These are phyloP conservation scores for Meghimatium bilineatum DNA, from an alignment of 2,888 invertebrate species.

Conservation along the genomic window DNA sequence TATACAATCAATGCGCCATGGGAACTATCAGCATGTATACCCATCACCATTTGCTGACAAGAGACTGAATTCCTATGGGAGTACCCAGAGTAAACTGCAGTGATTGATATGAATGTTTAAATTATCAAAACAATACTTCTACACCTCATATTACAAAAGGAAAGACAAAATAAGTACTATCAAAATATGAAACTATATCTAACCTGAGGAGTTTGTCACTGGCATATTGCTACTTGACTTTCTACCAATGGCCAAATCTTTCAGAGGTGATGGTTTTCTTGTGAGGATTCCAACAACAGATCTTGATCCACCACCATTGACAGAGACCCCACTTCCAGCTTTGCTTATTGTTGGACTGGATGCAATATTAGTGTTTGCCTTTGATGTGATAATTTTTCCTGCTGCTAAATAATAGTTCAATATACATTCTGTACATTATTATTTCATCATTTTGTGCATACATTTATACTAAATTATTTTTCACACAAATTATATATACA, in stretches of 20 bases:
- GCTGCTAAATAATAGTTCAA: constrained; percentile 1
- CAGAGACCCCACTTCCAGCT: neutral
- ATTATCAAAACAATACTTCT: too few relatives aligned
- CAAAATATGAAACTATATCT: neutral
- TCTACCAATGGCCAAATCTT: constrained; percentile 36
- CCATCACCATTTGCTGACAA: too few relatives aligned
- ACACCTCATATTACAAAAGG: too few relatives aligned
- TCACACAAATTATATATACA: too few relatives aligned
- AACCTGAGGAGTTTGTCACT: constrained; percentile 33
- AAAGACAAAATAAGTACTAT: too few relatives aligned
- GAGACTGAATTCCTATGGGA: too few relatives aligned
- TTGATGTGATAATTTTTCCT: neutral
- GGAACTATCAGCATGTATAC: too few relatives aligned
- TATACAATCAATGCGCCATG: too few relatives aligned
- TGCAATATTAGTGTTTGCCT: constrained; percentile 5
- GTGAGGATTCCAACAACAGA: constrained; percentile 35
- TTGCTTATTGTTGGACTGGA: neutral
- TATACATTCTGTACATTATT: neutral
- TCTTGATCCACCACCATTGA: constrained; percentile 3
- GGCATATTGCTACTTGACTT: constrained; percentile 22
- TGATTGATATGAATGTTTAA: too few relatives aligned
- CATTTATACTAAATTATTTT: too few relatives aligned
- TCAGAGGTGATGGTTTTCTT: constrained; percentile 40
- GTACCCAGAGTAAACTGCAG: too few relatives aligned
- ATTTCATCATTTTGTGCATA: too few relatives aligned